Conservation (phyloP, 2,797 vertebrate genomes). For the Simalia tracyae region DNA sequence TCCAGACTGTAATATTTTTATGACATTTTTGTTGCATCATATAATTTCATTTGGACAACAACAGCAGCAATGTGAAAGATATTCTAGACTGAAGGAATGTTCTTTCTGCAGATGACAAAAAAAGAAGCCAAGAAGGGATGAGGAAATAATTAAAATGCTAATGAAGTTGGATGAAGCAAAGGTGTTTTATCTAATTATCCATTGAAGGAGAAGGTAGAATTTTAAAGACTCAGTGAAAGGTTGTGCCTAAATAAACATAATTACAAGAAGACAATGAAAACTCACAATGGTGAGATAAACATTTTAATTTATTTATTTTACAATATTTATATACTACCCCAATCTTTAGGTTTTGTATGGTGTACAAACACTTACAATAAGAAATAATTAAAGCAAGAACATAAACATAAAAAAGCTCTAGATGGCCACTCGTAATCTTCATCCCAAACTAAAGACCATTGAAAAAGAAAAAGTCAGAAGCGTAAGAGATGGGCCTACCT, state of each 20-base stretch:
- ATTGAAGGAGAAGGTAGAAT: conserved; percentile 34
- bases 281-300: background rate
- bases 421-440: background rate
- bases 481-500: background rate
- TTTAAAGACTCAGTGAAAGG: conserved; percentile 39
- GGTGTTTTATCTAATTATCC: conserved; percentile 61
- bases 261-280: conserved; percentile 54
- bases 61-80: background rate
- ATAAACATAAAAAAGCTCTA: background rate
- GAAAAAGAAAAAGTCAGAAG: background rate
- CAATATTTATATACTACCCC: background rate
- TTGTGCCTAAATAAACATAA: conserved; percentile 47
- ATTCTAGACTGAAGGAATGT: background rate
- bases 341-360: background rate
- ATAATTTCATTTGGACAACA: background rate
- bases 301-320: background rate
- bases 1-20: background rate
- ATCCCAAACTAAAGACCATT: background rate
- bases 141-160: conserved; percentile 68
- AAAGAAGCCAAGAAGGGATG: conserved; percentile 35
- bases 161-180: conserved; percentile 57
- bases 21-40: background rate
- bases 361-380: background rate
- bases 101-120: conserved; percentile 23
- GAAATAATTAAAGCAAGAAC: background rate